Evolutionary conservation across 2,888 invertebrate species (phyloP).

Genomic region (Epistrophe eligans): DNA sequence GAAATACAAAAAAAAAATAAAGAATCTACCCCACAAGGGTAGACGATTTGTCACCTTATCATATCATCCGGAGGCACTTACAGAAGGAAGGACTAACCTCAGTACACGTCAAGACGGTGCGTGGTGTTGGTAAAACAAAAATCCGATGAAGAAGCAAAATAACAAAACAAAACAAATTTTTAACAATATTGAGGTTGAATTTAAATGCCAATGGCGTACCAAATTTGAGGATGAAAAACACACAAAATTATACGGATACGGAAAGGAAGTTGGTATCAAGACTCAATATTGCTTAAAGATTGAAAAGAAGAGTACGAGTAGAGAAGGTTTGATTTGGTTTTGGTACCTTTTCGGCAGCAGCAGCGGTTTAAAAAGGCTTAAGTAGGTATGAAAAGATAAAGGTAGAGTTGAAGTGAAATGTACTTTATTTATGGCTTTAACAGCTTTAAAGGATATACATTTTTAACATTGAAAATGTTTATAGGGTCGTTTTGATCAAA

Average conservation of each 20-base stretch:
- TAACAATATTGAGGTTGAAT: constrained; percentile 56
- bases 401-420: too few species aligned
- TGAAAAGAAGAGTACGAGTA: background rate
- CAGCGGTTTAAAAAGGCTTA: background rate
- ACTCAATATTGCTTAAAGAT: constrained; percentile 17
- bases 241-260: background rate
- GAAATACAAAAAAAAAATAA: constrained; percentile 29
- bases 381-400: background rate
- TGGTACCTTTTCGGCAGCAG: background rate
- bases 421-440: background rate
- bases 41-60: constrained; percentile 15
- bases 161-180: constrained; percentile 33
- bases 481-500: too few species aligned
- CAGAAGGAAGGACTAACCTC: too few species aligned
- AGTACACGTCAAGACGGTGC: background rate
- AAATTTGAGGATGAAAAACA: constrained; percentile 24
- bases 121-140: background rate
- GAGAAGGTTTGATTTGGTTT: background rate
- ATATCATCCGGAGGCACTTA: background rate
- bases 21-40: constrained; percentile 34
- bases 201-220: constrained; percentile 54
- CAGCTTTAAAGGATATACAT: background rate
- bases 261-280: background rate
- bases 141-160: background rate
- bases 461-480: too few species aligned